Conservation (phyloP, 2,888 invertebrate species). For the Erebia ligea region DNA sequence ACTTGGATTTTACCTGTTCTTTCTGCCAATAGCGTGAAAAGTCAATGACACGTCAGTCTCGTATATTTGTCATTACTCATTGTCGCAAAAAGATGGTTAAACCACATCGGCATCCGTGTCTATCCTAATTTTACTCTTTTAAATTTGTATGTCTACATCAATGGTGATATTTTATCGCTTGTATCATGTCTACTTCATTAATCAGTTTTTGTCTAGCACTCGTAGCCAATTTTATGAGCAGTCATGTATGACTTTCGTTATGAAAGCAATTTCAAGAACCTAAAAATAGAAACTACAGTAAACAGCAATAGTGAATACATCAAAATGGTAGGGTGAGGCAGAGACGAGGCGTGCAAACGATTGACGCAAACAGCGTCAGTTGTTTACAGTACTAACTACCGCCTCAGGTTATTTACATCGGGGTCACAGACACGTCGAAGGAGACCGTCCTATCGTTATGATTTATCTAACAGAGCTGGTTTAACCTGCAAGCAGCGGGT, state of each 20-base stretch:
- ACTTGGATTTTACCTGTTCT: conserved; percentile 30
- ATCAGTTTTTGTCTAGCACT: background rate
- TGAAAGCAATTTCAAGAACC: background rate
- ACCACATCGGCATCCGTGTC: conserved; percentile 18
- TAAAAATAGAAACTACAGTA: conserved; percentile 29
- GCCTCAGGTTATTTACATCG: conserved; percentile 82
- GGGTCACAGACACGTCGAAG: conserved; percentile 82
- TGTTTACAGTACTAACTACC: conserved; percentile 77
- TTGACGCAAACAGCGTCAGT: conserved; percentile 77
- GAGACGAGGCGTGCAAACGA: conserved; percentile 54
- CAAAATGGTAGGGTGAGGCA: conserved; percentile 50
- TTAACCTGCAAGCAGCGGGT: conserved; percentile 49
- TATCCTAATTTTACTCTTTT: conserved; percentile 1
- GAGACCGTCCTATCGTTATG: conserved; percentile 75
- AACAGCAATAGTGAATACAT: conserved; percentile 38
- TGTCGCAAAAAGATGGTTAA: conserved; percentile 26
- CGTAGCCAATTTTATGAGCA: background rate
- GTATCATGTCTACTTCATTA: background rate
- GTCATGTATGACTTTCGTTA: conserved; percentile 2
- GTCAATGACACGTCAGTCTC: conserved; percentile 34
- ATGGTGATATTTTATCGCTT: background rate
- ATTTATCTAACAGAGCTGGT: conserved; percentile 61
- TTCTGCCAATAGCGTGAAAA: conserved; percentile 31
- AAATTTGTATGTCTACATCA: background rate
- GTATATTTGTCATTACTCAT: conserved; percentile 30